Conservation (phyloP, 2,113 vertebrate species). For the Callionymus lyra region DNA sequence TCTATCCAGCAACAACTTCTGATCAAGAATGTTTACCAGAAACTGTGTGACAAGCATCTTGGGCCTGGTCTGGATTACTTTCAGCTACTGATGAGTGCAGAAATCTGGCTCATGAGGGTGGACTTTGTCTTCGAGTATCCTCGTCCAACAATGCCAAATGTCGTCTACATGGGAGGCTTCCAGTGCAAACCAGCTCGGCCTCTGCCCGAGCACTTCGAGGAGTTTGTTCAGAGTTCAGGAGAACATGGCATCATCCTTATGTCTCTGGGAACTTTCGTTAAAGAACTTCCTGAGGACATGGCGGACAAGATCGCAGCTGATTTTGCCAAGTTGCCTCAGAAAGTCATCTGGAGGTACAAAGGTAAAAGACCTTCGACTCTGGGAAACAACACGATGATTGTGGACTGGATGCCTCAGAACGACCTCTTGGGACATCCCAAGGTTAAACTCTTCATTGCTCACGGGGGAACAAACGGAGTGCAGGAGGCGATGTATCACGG, state of each 20-base stretch:
- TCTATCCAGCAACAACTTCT: not conserved
- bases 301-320: conserved; percentile 40
- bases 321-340: conserved; percentile 59
- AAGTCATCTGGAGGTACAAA: conserved; percentile 59
- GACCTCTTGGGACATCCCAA: conserved; percentile 60
- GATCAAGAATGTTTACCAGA: conserved; percentile 7
- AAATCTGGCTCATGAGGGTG: conserved; percentile 65
- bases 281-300: conserved; percentile 36
- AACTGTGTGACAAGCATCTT: conserved; percentile 44
- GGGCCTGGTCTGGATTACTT: conserved; percentile 38
- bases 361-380: conserved; percentile 37
- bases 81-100: conserved; percentile 45
- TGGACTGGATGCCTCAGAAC: conserved; percentile 64
- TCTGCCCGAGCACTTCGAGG: conserved; percentile 54
- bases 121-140: conserved; percentile 70
- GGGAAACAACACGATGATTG: conserved; percentile 59
- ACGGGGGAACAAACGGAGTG: conserved; percentile 61
- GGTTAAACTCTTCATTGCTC: conserved; percentile 53
- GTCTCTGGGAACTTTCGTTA: conserved; percentile 59
- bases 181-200: conserved; percentile 60
- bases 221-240: conserved; percentile 59
- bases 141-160: conserved; percentile 64
- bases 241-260: conserved; percentile 62
- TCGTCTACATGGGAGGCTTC: conserved; percentile 60
- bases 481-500: conserved; percentile 61